Base-by-base conservation (phyloP, 2,888 invertebrate genomes). In the Lasioglossum calceatum region DNA sequence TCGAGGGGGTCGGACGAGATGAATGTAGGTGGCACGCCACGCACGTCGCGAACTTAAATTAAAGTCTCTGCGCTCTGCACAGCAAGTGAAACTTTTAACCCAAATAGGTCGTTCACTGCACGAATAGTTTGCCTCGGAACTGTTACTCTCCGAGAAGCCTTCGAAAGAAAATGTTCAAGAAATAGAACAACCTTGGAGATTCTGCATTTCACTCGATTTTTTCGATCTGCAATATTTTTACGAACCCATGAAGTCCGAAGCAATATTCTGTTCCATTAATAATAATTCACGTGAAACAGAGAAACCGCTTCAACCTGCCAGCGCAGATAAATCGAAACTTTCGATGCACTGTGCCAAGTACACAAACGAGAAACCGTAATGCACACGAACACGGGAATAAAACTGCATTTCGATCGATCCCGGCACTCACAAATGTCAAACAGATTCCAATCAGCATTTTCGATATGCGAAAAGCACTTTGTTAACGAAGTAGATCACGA, bases 11-110 rank as follows among this genome's bases (percentile, higher is more conserved):
- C 64, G 27, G 39, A 73, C 61, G 54, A 84, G 84, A 90, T 91
- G 88, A 86, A 84, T 80, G 91, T 91, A 90, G 91, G 92, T 77
- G 81, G 85, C 73, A 61, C 64, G 79, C 82, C 86, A 73, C 75
- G 85, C 72, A 75, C 61, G 58, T 87, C 70, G 87, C 75, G 84
- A 82, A 86, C 79, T 83, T 83, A 74, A 93, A 91, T 91, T 92
- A 90, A 87, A 91, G 90, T 90, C 90, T 79, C 84, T 84, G 47
- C 83, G 84, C 88, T 89, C 88, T 89, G 84, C 72, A 86, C 88
- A 76, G 89, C 82, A 85, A 92, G 90, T 93, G 87, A 90, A 91
- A 89, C 90, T 90, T 92, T 92, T 92, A 93, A 93, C 92, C 92
- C 89, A 92, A 93, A 93, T 85, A 85, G 70, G 19, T 64, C 32